Evolutionary conservation across 2,797 vertebrate species (phyloP), one percentile per base, ranked within the genome.

Genomic region (Diglossa cyanea): DNA sequence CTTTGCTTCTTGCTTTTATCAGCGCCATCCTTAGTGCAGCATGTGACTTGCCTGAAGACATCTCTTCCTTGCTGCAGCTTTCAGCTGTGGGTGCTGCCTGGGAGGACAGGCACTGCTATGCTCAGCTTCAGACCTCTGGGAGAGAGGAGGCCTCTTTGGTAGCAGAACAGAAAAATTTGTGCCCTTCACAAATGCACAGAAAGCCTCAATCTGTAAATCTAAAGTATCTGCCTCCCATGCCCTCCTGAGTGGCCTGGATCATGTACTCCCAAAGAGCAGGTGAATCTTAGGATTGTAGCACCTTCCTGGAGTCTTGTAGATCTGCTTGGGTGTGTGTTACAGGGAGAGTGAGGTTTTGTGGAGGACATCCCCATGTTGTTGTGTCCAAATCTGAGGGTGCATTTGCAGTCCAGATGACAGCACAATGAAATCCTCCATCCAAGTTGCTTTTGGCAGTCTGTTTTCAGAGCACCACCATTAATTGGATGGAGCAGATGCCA

Each of bases 1-100:
- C 54, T 96, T 95, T 94, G 70, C 50, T 31, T 78, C 51, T 55
- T 88, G 30, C 50, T 92, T 92, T 89, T 65, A 83, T 88, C 78
- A 42, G 47, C 65, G 60, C 65, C 7, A 7, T 86, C 77, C 55
- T 78, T 76, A 65, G 44, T 0, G 0, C 66, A 42, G 61, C 0
- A 0, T 80, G 61, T 67, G 75, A 40, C 66, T 74, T 65, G 63
- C 31, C 35, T 83, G 61, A 51, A 74, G 57, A 61, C 12, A 11
- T 5, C 51, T 66, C 72, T 47, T 76, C 71, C 60, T 73, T 8
- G 0, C 70, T 12, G 11, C 11, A 33, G 28, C 47, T 63, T 88
- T 62, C 24, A 23, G 39, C 21, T 65, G 39, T 53, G 76, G 40
- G 17, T 81, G 17, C 44, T 95, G 60, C 54, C 14, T 31, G 42